Conservation (phyloP, 2,888 invertebrate species). For the Saturnia japonica region DNA sequence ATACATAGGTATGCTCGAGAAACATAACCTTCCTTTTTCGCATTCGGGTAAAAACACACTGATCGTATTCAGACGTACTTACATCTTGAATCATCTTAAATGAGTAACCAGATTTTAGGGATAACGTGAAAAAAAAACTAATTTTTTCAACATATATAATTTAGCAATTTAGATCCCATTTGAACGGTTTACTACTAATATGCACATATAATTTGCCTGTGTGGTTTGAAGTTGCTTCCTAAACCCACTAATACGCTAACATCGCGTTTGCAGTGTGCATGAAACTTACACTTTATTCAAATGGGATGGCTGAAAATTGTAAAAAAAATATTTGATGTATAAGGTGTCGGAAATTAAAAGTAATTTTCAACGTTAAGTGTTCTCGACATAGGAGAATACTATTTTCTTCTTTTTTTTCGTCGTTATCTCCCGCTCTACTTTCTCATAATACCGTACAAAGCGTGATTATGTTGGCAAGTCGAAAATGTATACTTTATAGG, state of each 20-base stretch:
- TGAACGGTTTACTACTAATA: conserved; percentile 5
- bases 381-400: too few relatives aligned
- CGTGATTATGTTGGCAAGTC: too few relatives aligned
- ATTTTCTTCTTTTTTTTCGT: background rate
- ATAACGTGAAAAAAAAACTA: background rate
- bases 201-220: conserved; percentile 29
- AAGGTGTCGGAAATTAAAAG: background rate
- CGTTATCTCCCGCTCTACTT: background rate
- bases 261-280: conserved; percentile 38
- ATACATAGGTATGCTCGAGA: too few relatives aligned
- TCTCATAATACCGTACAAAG: background rate
- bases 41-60: background rate
- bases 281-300: conserved; percentile 32
- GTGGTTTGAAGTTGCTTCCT: conserved; percentile 32
- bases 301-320: background rate
- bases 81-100: too few relatives aligned
- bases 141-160: background rate
- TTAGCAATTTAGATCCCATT: background rate
- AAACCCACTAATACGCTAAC: conserved; percentile 42
- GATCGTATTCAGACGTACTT: background rate
- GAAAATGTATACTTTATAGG: too few relatives aligned
- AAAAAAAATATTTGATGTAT: background rate
- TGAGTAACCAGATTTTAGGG: background rate
- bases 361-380: background rate
- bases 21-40: too few relatives aligned